phyloP scores from a whole-genome alignment of 2,113 vertebrate genomes.

The Heloderma charlesbogerti region DNA sequence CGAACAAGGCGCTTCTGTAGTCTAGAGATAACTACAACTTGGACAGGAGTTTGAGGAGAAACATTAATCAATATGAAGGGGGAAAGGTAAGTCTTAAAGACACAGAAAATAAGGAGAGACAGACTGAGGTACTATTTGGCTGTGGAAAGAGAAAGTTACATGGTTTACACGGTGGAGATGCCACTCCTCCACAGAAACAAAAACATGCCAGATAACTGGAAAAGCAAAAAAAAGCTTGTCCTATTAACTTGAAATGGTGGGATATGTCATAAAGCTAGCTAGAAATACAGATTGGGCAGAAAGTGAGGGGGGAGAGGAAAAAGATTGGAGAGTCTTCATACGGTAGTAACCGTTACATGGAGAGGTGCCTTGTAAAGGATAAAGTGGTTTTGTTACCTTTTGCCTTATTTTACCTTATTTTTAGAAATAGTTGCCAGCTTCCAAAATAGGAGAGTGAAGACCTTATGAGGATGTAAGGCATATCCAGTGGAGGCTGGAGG shows the following conservation, averaged over 20 bases:
- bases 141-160: not conserved
- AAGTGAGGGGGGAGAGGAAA: not conserved
- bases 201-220: not conserved
- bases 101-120: not conserved
- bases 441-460: not conserved
- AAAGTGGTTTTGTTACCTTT: not conserved
- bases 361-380: not conserved
- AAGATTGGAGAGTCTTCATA: not conserved
- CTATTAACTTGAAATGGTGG: not conserved
- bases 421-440: not conserved
- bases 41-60: not conserved
- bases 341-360: not conserved
- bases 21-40: too few relatives aligned
- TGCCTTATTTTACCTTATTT: not conserved
- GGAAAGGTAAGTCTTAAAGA: not conserved
- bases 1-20: not conserved
- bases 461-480: not conserved
- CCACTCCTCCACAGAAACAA: not conserved
- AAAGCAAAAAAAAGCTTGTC: too few relatives aligned
- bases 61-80: not conserved
- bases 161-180: not conserved
- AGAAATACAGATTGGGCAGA: not conserved
- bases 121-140: not conserved
- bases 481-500: too few relatives aligned
- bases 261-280: too few relatives aligned